Evolutionary conservation across 1,140 invertebrate genomes (phyloP), one percentile per base, ranked within the genome.

Genomic region (Coelopa frigida): DNA sequence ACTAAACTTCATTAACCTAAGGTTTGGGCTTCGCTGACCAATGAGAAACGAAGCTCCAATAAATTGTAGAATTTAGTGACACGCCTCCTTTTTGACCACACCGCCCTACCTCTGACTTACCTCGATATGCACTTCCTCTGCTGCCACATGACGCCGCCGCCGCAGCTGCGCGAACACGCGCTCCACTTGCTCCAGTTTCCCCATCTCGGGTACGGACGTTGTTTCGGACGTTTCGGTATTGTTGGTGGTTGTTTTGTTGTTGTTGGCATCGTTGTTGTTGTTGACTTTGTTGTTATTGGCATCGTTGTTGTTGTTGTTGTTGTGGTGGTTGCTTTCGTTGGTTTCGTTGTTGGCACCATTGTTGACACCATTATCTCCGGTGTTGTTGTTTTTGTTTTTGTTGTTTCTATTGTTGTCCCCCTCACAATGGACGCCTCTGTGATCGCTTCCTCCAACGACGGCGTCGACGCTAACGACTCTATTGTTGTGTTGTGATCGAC

Each of bases 81-180:
- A n/a, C n/a, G n/a, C n/a, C n/a, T n/a, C n/a, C n/a, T n/a, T n/a
- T n/a, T n/a, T n/a, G n/a, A n/a, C n/a, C n/a, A n/a, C n/a, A n/a
- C n/a, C n/a, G n/a, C n/a, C n/a, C n/a, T n/a, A n/a, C n/a, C n/a
- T n/a, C n/a, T n/a, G n/a, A n/a, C n/a, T n/a, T n/a, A n/a, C n/a
- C n/a, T n/a, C n/a, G n/a, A n/a, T n/a, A 68, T 58, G 44, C 65
- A 68, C 41, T 66, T 66, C 21, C 52, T 55, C 76, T 72, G 78
- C 61, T 88, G 84, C 51, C 75, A 79, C 33, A 82, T 76, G 1
- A 94, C 84, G 18, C 89, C 89, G 15, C 89, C 89, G 1, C 88
- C 89, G 61, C 90, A 94, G 11, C 83, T 79, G 22, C 89, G 73
- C 1, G 87, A 90, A 65, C 90, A 94, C 5, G 79, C 72, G 33